A percentile compares a stretch with the other conserved stretches of the same genome.
Conservation (phyloP, 1,140 invertebrate species). For the Pseudomyrmex sp. region DNA sequence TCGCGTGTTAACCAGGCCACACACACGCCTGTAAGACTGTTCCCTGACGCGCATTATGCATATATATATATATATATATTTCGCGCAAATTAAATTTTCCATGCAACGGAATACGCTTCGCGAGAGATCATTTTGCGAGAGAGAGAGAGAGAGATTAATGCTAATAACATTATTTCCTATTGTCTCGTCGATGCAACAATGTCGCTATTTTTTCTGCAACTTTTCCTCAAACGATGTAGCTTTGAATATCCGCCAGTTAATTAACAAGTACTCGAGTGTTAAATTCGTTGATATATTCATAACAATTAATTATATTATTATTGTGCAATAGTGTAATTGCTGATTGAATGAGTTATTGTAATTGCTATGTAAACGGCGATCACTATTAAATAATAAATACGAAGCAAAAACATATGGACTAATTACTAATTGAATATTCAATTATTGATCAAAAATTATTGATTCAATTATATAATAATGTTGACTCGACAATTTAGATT, state of each 20-base stretch:
- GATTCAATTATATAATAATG: background rate
- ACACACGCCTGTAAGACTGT: background rate
- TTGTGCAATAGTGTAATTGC: background rate
- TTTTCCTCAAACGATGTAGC: no score
- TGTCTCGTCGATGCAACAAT: background rate
- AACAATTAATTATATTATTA: no score
- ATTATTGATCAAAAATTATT: background rate
- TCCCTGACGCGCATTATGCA: conserved; percentile 26
- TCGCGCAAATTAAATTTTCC: conserved; percentile 38
- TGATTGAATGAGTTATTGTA: conserved; percentile 13
- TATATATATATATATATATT: no score
- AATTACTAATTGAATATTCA: background rate
- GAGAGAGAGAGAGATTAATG: no score
- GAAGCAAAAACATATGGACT: conserved; percentile 4
- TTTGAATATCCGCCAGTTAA: background rate
- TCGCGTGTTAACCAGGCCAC: conserved; percentile 9
- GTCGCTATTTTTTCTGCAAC: background rate
- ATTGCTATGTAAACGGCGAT: background rate
- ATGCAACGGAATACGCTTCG: conserved; percentile 43
- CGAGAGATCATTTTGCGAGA: background rate
- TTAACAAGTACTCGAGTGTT: background rate
- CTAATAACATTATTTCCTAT: conserved; percentile 38
- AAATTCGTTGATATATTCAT: no score
- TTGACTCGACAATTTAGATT: conserved; percentile 13
- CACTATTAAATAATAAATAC: background rate